Base-by-base conservation (phyloP, 1,140 invertebrate species). In the Sminthurides bifidus region DNA sequence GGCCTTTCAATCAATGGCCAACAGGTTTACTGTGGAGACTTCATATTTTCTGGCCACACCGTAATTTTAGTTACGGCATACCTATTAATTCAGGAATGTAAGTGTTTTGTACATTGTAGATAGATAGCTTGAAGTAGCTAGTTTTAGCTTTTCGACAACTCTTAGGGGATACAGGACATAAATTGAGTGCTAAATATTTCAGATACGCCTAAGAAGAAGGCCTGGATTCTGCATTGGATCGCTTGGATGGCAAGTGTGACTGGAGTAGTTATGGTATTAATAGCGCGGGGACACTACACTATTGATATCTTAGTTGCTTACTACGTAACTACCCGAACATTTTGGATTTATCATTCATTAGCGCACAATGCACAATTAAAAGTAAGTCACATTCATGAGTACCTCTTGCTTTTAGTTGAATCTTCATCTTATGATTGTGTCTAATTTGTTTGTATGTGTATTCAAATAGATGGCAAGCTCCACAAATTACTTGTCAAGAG, bases 281-380 rank as follows among this genome's bases (percentile, higher is more conserved):
- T 50, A 26, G 83, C 87, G 26, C 82, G 89, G 68, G 88, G 85
- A 17, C 90, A 94, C 74, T 94, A 93, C 71, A 89, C 87, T 43
- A 81, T 93, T 56, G 90, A 93, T 74, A 84, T 93, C 53, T 74
- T 93, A 59, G 79, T 93, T 66, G 89, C 88, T 2, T 64, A 93
- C 73, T 92, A 84, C 68, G 79, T 90, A 43, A 90, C 88, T 4
- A 92, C 89, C 49, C 76, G 87, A 55, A 74, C 90, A 43, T 93
- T 92, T 76, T 93, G 87, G 83, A 83, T 84, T 40, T 92, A 92
- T 73, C 90, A 93, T 70, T 87, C 87, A 49, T 69, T 88, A 70
- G 81, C 84, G 59, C 84, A 84, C 69, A 85, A 85, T 70, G 68
- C 70, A 30, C 69, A 73, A 63, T 68, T 81, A 30, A 81, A 81